Base-by-base conservation (phyloP, 2,113 vertebrate species). In the Syrmaticus mikado region DNA sequence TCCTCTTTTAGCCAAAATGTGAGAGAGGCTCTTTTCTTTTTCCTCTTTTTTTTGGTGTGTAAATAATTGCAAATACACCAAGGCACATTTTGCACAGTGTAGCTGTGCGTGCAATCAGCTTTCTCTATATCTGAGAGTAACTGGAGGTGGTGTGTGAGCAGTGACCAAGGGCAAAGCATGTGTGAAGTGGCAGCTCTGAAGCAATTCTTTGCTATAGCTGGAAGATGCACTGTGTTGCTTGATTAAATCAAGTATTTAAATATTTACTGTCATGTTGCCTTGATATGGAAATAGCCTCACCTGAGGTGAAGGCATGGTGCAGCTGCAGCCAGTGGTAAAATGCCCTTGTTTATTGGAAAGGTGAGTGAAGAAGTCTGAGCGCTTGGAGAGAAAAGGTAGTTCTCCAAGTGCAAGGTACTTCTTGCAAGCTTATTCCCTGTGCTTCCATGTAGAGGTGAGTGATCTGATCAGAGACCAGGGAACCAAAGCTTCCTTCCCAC, bases 1-100 rank as follows among this genome's bases (percentile, higher is more conserved):
- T 95, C 53, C 65, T 82, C 80, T 93, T 92, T 85, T 52, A 73
- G 87, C 36, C 50, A 70, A 45, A n/a, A 50, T 70, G 50, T 76
- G 41, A 82, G 76, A 87, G 28, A 32, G 14, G 16, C 53, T 32
- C 52, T 1, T 10, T 65, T 18, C 32, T 57, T 57, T 73, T 53
- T 14, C 3, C 1, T 5, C 1, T 14, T 76, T 53, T 67, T 64
- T 82, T 18, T 22, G 11, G 40, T 27, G 71, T 75, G 57, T 87
- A 82, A 89, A 65, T 87, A 80, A 38, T 73, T 87, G 64, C 72
- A 81, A 81, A 58, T 73, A 14, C 22, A 62, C 46, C 6, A 5
- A n/a, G 75, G n/a, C 75, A 82, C 50, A 11, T 55, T 87, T 55
- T 94, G 75, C 55, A 79, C 70, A 67, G 58, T 87, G 79, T 85